phyloP scores from a whole-genome alignment of 2,797 vertebrate species.

The Gadopsis bispinosus region DNA sequence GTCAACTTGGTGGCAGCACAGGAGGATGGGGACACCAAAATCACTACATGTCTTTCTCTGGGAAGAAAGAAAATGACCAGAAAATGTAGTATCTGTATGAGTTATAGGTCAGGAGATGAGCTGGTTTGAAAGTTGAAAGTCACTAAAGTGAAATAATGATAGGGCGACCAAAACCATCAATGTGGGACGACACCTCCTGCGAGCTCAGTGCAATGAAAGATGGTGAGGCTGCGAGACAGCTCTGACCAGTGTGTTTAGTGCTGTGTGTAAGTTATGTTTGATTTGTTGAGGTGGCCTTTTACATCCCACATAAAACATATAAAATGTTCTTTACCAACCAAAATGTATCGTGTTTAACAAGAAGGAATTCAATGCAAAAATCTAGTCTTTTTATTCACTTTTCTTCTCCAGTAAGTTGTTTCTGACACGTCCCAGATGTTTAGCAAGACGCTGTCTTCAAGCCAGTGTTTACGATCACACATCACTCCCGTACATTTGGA shows the following conservation, averaged over 20 bases:
- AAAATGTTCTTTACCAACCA: background rate
- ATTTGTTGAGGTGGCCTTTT: background rate
- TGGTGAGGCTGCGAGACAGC: background rate
- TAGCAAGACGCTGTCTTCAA: background rate
- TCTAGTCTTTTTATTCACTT: too few species aligned
- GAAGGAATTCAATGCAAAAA: too few species aligned
- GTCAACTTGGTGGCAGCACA: background rate
- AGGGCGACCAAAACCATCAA: background rate
- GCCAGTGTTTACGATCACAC: background rate
- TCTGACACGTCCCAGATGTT: background rate
- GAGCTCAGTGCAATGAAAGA: background rate
- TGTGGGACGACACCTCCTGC: background rate
- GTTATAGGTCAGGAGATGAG: background rate
- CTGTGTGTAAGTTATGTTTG: background rate
- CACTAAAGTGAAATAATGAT: background rate
- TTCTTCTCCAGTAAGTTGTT: background rate
- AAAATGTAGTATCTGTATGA: background rate
- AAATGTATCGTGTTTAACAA: background rate
- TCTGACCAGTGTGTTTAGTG: background rate
- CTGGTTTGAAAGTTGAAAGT: background rate
- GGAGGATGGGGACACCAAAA: background rate
- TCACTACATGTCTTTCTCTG: background rate
- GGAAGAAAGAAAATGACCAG: background rate
- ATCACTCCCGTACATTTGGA: background rate
- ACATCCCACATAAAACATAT: background rate